Percentiles rank a stretch among this genome's conserved stretches.
These are phyloP conservation scores for Piprites chloris DNA, from an alignment of 2,113 vertebrate species.

Conservation along the genomic window DNA sequence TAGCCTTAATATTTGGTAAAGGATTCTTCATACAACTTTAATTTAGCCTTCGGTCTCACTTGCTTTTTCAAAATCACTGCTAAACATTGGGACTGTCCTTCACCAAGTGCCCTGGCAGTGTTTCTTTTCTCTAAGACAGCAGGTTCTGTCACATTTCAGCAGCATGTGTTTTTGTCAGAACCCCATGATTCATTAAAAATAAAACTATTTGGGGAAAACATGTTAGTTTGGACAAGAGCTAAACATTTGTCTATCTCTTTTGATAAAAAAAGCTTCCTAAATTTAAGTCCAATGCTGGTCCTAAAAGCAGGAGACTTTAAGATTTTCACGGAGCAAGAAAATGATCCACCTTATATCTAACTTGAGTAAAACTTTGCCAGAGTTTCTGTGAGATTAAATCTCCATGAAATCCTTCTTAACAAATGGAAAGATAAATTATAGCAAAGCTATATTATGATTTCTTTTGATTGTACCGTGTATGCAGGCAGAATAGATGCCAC, in stretches of 20 bases:
- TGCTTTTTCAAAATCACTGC: not conserved
- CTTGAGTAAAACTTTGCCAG: not conserved
- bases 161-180: not conserved
- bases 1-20: not conserved
- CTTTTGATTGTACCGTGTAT: not conserved
- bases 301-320: not conserved
- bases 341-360: not conserved
- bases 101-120: not conserved
- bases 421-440: not conserved
- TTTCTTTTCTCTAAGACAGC: not conserved
- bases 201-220: not conserved
- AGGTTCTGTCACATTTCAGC: not conserved
- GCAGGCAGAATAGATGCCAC: not conserved
- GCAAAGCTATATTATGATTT: not conserved
- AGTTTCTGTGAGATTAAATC: not conserved
- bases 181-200: not conserved
- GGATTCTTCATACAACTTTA: not conserved
- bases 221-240: not conserved
- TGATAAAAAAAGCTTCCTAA: not conserved
- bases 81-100: not conserved
- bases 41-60: not conserved
- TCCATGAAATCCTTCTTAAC: accelerated
- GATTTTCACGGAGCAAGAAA: not conserved
- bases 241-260: not conserved
- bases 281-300: not conserved